Evolutionary conservation across 2,797 vertebrate species (phyloP), one percentile per base, ranked within the genome.

Genomic region (Podargus strigoides): DNA sequence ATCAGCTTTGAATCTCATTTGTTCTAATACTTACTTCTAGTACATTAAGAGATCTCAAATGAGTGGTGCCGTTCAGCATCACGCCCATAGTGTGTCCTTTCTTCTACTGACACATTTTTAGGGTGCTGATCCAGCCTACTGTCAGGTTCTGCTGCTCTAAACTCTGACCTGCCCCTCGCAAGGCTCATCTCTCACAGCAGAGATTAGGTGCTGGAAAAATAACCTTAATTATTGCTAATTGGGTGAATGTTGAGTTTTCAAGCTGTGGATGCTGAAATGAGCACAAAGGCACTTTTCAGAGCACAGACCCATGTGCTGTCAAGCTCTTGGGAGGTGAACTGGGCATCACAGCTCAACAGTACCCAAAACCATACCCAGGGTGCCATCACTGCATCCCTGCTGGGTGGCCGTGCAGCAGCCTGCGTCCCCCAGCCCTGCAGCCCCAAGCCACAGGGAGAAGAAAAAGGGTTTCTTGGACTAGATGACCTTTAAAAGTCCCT

Each of bases 381-480:
- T 4, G 26, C 3, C 1, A 16, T 3, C 47, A 46, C 26, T 0
- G 1, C 80, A 34, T 12, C 46, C 52, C 58, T 22, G 50, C 22
- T 24, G 1, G 3, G 41, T 6, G 17, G 20, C 55, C 7, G 1
- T 7, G 44, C 23, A 7, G 26, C 62, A 73, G 28, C 27, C 24
- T 15, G 22, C 2, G 5, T 8, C 1, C 0, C 30, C 28, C 0
- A 0, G 41, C 46, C 32, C 27, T 26, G 32, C 58, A 44, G 20
- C 21, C 12, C 14, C 17, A 8, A 44, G 18, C 7, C 15, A 5
- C 14, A 6, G 17, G 6, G 14, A 53, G 39, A 23, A 56, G 26
- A 28, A 32, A 39, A 36, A 68, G 20, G 16, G 7, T 67, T 62
- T 53, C 16, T 24, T 24, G 37, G 37, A 32, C 30, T 20, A 15